These are phyloP conservation scores for Tokudaia muenninki DNA, from an alignment of 2,797 vertebrate genomes.

Conservation along the genomic window DNA sequence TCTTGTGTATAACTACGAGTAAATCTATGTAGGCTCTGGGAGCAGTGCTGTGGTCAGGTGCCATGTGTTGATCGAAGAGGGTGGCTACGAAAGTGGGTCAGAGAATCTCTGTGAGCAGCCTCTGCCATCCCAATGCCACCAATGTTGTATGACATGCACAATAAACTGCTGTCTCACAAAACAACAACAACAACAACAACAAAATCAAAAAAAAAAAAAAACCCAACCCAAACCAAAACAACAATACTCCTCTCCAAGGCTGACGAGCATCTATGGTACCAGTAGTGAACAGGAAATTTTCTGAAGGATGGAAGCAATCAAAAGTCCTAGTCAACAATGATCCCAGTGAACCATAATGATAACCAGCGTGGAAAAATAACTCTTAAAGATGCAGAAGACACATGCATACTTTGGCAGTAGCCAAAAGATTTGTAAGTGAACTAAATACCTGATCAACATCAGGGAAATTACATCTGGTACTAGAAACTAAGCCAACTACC, in stretches of 20 bases:
- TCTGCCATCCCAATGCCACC: conserved; percentile 83
- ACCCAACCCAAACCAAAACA: too few species aligned
- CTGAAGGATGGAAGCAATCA: background rate
- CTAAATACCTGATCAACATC: too few species aligned
- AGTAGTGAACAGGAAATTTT: background rate
- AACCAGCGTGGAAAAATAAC: background rate
- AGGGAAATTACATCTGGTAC: too few species aligned
- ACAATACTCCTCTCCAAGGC: background rate
- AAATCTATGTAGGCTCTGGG: conserved; percentile 49
- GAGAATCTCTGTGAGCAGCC: conserved; percentile 83
- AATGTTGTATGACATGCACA: conserved; percentile 89
- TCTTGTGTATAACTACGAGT: conserved; percentile 87
- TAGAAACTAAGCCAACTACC: too few species aligned
- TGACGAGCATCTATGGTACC: background rate
- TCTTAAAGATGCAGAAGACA: background rate
- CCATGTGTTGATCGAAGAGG: conserved; percentile 87
- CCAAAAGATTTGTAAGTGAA: too few species aligned
- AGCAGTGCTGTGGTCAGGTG: conserved; percentile 86
- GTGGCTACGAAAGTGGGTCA: conserved; percentile 75
- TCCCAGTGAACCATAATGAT: background rate
- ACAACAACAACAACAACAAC: too few species aligned
- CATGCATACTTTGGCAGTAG: background rate
- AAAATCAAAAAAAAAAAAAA: too few species aligned
- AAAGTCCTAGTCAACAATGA: background rate
- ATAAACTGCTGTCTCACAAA: conserved; percentile 88